Conservation (phyloP, 2,113 vertebrate species). For the Corydoras sp. region DNA sequence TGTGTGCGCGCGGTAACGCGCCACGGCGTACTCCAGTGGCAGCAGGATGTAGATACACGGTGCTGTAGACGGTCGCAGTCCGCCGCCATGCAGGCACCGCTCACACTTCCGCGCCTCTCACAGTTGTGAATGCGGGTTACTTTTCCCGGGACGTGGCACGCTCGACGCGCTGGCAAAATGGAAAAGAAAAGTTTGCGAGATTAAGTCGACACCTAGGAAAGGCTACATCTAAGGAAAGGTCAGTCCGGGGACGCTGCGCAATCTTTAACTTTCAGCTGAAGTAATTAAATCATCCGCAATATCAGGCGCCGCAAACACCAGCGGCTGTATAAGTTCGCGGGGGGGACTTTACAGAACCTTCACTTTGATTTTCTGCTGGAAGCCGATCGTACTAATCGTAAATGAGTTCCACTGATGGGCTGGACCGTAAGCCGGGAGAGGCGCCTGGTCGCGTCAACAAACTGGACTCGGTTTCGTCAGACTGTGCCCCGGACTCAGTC, state of each 20-base stretch:
- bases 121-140: constrained; percentile 9
- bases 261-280: neutral
- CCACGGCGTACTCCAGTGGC: constrained; percentile 2
- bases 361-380: constrained; percentile 13
- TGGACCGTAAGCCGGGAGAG: constrained; percentile 13
- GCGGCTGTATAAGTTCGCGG: neutral
- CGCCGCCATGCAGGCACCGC: constrained; percentile 13
- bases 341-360: neutral
- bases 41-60: constrained; percentile 30
- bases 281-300: constrained; percentile 23
- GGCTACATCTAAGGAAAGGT: constrained; percentile 24
- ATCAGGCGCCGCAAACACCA: neutral
- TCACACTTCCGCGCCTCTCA: no score
- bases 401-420: constrained; percentile 48
- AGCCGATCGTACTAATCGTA: constrained; percentile 40
- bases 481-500: no score
- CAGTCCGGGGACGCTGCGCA: constrained; percentile 30
- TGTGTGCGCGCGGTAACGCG: neutral
- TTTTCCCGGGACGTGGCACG: constrained; percentile 28
- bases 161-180: neutral
- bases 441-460: neutral
- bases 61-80: neutral
- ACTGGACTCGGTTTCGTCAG: constrained; percentile 14
- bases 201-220: neutral
- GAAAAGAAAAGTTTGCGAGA: constrained; percentile 23